Percentiles rank a stretch among this genome's conserved stretches.
Evolutionary conservation across 2,113 vertebrate genomes (phyloP).

Genomic region (Datnioides undecimradiatus): DNA sequence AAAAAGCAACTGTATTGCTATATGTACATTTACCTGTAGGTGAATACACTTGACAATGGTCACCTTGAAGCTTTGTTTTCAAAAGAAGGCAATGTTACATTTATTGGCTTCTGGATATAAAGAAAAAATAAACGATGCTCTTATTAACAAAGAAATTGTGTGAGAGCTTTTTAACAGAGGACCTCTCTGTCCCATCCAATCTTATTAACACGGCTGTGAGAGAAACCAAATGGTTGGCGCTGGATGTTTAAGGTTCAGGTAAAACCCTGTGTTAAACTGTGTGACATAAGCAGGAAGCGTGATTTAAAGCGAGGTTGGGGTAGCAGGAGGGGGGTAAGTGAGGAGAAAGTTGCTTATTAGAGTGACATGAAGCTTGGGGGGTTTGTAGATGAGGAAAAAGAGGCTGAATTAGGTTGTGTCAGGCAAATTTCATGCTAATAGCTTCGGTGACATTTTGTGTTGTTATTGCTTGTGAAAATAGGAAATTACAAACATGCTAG

Average conservation of each 20-base stretch:
- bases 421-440: slow-evolving; percentile 71
- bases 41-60: too few relatives aligned
- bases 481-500: slow-evolving; percentile 69
- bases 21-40: too few relatives aligned
- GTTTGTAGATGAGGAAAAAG: slow-evolving; percentile 27
- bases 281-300: slow-evolving; percentile 19
- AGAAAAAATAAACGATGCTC: too few relatives aligned
- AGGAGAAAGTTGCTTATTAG: slow-evolving; percentile 25
- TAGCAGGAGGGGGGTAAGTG: background rate
- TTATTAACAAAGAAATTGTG: background rate
- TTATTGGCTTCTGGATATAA: too few relatives aligned
- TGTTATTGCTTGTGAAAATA: slow-evolving; percentile 67
- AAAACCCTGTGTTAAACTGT: slow-evolving; percentile 34
- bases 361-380: slow-evolving; percentile 54
- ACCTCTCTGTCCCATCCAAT: background rate
- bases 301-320: background rate
- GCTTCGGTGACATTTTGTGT: slow-evolving; percentile 72
- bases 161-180: background rate
- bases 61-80: too few relatives aligned
- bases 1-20: background rate
- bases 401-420: slow-evolving; percentile 57
- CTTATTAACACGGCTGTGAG: background rate
- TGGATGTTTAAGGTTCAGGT: slow-evolving; percentile 6
- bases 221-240: background rate
- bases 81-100: too few relatives aligned